These are phyloP conservation scores for Julus scandinavius DNA, from an alignment of 2,888 invertebrate species.

Conservation along the genomic window DNA sequence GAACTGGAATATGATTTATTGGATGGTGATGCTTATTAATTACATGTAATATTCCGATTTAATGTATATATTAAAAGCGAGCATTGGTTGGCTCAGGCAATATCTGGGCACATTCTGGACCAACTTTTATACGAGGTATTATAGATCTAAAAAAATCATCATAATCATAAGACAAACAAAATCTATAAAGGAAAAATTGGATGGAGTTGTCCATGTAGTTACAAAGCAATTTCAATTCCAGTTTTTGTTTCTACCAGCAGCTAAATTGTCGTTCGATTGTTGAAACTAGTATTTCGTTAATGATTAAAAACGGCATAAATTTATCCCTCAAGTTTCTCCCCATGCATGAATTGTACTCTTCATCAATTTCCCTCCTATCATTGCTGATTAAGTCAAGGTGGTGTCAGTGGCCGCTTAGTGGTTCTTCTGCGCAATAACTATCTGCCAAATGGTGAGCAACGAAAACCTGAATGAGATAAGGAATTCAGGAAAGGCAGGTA, in stretches of 20 bases:
- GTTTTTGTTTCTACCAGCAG: neutral
- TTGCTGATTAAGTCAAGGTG: constrained; percentile 48
- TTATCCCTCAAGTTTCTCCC: constrained; percentile 37
- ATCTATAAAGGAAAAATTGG: neutral
- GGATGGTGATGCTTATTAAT: too few species aligned
- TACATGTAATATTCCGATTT: too few species aligned
- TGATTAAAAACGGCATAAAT: constrained; percentile 43
- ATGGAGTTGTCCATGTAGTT: neutral
- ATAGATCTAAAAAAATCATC: neutral
- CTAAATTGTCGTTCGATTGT: neutral
- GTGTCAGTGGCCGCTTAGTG: constrained; percentile 54
- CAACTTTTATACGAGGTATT: too few species aligned
- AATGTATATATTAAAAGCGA: neutral
- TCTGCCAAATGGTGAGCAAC: constrained; percentile 25
- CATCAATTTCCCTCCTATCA: constrained; percentile 45
- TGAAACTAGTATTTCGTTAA: constrained; percentile 27
- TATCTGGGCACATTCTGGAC: neutral
- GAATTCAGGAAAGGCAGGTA: constrained; percentile 40
- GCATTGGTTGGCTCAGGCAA: neutral
- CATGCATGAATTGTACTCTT: constrained; percentile 29
- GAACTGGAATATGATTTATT: too few species aligned
- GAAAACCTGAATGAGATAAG: constrained; percentile 45
- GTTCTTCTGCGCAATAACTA: constrained; percentile 10
- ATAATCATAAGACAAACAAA: neutral
- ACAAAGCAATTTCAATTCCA: constrained; percentile 24